These are phyloP conservation scores for Cyprinella venusta DNA, from an alignment of 2,797 vertebrate genomes.

Conservation along the genomic window DNA sequence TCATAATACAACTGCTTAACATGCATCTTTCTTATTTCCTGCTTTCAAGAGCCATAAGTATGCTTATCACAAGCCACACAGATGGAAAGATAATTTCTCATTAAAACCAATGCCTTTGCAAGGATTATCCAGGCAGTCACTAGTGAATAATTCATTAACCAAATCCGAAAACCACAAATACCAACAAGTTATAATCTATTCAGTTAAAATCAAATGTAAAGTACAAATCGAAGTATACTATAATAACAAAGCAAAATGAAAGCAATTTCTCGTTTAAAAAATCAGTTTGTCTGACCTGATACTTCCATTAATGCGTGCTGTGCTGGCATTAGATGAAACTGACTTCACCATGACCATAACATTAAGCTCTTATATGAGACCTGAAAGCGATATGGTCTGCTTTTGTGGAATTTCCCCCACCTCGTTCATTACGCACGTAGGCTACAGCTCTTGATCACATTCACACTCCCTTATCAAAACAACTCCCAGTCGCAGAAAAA, in stretches of 20 bases:
- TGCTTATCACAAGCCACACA: constrained; percentile 10
- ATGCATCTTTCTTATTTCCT: background rate
- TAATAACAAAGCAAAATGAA: background rate
- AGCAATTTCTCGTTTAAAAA: background rate
- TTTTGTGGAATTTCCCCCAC: constrained; percentile 15
- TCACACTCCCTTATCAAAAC: constrained; percentile 12
- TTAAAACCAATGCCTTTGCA: constrained; percentile 23
- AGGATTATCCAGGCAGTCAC: background rate
- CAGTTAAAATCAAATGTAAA: background rate
- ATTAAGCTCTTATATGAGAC: constrained; percentile 17
- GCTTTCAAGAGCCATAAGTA: constrained; percentile 1
- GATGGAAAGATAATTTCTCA: constrained; percentile 30
- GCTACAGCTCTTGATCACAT: background rate
- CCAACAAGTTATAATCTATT: background rate
- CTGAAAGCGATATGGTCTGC: background rate
- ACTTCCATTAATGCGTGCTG: background rate
- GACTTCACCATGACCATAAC: background rate
- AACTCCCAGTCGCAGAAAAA: background rate
- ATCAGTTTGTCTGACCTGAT: background rate
- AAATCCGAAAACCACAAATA: background rate
- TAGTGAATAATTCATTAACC: background rate
- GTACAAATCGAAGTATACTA: background rate
- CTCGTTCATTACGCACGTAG: constrained; percentile 7
- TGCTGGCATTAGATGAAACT: background rate
- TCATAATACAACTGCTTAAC: background rate